phyloP scores from a whole-genome alignment of 2,113 vertebrate genomes.

The Callopanchax toddi region DNA sequence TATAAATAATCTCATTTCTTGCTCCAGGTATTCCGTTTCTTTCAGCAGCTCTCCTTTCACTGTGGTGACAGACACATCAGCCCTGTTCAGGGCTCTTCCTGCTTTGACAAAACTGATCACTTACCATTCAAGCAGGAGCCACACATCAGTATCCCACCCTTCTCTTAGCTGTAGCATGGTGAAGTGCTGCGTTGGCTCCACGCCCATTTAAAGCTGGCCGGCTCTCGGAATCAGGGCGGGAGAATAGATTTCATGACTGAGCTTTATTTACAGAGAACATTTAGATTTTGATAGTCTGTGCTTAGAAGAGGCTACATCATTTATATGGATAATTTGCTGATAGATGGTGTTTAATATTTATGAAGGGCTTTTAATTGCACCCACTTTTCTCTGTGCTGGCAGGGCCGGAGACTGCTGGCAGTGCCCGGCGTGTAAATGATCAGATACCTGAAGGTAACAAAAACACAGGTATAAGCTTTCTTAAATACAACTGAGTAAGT shows the following conservation, averaged over 20 bases:
- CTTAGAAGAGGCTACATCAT: slow-evolving; percentile 70
- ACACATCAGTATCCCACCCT: slow-evolving; percentile 54
- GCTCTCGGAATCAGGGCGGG: slow-evolving; percentile 68
- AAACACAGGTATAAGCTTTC: not conserved
- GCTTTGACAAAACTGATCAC: slow-evolving; percentile 63
- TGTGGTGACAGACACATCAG: slow-evolving; percentile 57
- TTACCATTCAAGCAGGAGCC: slow-evolving; percentile 49
- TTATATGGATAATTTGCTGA: slow-evolving; percentile 71
- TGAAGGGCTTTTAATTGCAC: slow-evolving; percentile 73
- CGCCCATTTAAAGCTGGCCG: slow-evolving; percentile 53
- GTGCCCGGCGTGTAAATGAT: slow-evolving; percentile 51
- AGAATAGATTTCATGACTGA: slow-evolving; percentile 64
- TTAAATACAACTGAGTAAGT: slow-evolving; percentile 34
- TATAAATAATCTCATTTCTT: slow-evolving; percentile 30
- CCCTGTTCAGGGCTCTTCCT: slow-evolving; percentile 50
- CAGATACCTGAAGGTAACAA: slow-evolving; percentile 32
- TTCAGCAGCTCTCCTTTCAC: slow-evolving; percentile 42
- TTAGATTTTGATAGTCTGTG: slow-evolving; percentile 66
- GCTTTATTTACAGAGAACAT: slow-evolving; percentile 73
- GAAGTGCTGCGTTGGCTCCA: slow-evolving; percentile 67
- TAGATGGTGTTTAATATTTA: slow-evolving; percentile 74
- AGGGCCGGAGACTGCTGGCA: slow-evolving; percentile 31
- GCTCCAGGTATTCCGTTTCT: slow-evolving; percentile 42
- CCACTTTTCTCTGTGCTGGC: slow-evolving; percentile 58
- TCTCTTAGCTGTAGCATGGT: slow-evolving; percentile 45